Base-by-base conservation (phyloP, 2,797 vertebrate genomes). In the Malurus leucopterus region DNA sequence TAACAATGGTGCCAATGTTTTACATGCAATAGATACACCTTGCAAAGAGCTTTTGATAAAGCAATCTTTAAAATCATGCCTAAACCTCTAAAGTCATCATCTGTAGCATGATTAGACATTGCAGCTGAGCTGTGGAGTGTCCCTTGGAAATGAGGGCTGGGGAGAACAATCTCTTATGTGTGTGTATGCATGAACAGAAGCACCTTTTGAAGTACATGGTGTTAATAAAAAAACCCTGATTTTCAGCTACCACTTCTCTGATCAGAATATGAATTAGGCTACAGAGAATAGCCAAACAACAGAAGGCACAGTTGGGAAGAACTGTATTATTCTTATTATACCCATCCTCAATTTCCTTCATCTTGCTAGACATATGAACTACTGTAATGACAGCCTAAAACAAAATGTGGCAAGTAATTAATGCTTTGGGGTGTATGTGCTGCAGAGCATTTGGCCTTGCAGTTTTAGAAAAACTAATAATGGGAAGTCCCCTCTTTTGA, bases 211-310 rank as follows among this genome's bases (percentile, higher is more conserved):
- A 93, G 70, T 86, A 59, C 22, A 44, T 75, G 88, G 76, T 92
- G 81, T 91, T 96, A 96, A 95, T 95, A 96, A 96, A 96, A 92
- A 50, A 3, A 0, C 8, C 47, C 86, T 77, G 77, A 63, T 93
- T 96, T 95, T 94, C 91, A 87, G 84, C 81, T 90, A 59, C 88
- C 72, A 61, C 59, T 76, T 83, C 89, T 95, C 96, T 97, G 96
- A 95, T 95, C 90, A 65, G 96, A 96, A 97, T 97, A 95, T 89
- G 95, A 97, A 97, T 97, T 92, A 96, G 94, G 90, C 91, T 95
- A 78, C 57, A 86, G 77, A 94, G 84, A 96, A 94, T 86, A 94
- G 92, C 91, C 86, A 95, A 92, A 76, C 90, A 94, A 93, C 91
- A 95, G 88, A 92, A 95, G 88, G 90, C 86, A 92, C 36, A 61